A percentile compares a stretch with the other conserved stretches of the same genome.
Evolutionary conservation across 2,888 invertebrate species (phyloP).

Genomic region (Pterostichus niger): DNA sequence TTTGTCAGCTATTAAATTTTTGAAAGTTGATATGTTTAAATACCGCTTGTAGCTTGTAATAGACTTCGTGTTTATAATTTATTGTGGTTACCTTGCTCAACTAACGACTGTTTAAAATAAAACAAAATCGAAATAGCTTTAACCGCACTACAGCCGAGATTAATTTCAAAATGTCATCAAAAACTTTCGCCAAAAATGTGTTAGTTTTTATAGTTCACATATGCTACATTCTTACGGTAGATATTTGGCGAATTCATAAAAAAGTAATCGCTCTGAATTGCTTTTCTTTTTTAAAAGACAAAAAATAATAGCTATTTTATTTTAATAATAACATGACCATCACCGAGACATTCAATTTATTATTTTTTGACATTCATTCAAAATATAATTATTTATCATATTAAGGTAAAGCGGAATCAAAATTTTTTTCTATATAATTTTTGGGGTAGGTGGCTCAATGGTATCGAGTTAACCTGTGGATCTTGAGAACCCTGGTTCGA

Average conservation of each 20-base stretch:
- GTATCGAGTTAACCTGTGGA: no score
- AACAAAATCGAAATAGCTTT: slow-evolving; percentile 19
- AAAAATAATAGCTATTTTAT: no score
- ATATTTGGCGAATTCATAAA: neutral
- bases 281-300: no score
- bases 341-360: neutral
- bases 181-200: slow-evolving; percentile 34
- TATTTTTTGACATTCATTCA: no score
- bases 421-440: no score
- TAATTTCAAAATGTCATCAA: neutral
- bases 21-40: slow-evolving; percentile 54
- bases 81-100: slow-evolving; percentile 23
- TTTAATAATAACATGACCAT: neutral
- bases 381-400: no score
- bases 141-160: neutral
- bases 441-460: no score
- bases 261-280: neutral
- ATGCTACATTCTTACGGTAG: neutral
- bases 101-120: neutral
- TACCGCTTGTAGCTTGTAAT: slow-evolving; percentile 20
- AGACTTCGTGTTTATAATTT: slow-evolving; percentile 18
- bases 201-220: slow-evolving; percentile 3
- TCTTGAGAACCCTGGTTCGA: no score
- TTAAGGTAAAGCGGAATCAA: no score
- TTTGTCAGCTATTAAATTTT: slow-evolving; percentile 56